Evolutionary conservation across 2,113 vertebrate species (phyloP).

Genomic region (Puffinus mauretanicus): DNA sequence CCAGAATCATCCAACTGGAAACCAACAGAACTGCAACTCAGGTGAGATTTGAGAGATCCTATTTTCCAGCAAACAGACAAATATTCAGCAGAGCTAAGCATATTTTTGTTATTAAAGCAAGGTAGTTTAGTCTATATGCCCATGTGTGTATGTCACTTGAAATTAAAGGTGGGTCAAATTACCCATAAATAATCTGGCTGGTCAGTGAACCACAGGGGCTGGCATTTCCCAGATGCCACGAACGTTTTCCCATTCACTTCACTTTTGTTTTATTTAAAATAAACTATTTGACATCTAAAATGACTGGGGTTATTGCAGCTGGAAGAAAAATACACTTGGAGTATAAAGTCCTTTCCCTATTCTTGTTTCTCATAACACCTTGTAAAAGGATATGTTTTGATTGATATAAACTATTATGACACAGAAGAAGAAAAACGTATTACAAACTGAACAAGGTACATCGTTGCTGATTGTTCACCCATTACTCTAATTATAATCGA

Average conservation of each 20-base stretch:
- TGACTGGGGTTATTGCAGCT: background rate
- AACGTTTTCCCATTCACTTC: conserved; percentile 30
- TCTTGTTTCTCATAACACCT: background rate
- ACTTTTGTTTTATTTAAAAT: conserved; percentile 29
- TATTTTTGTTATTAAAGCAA: background rate
- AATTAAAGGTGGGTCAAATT: conserved; percentile 41
- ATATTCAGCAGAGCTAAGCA: background rate
- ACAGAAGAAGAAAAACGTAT: background rate
- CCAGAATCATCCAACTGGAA: background rate
- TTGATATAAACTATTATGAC: background rate
- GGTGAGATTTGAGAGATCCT: background rate
- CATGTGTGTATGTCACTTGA: background rate
- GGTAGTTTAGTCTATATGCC: background rate
- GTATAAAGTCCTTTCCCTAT: background rate
- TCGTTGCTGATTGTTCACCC: background rate
- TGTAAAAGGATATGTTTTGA: background rate
- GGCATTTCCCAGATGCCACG: conserved; percentile 6
- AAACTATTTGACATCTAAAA: conserved; percentile 14
- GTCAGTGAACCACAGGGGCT: conserved; percentile 15
- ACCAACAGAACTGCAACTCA: background rate
- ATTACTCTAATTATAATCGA: background rate
- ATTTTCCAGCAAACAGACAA: background rate
- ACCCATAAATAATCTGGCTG: conserved; percentile 23
- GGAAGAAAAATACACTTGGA: background rate
- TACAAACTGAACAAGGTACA: background rate